These are phyloP conservation scores for Diaperis boleti DNA, from an alignment of 2,888 invertebrate species.

Conservation along the genomic window DNA sequence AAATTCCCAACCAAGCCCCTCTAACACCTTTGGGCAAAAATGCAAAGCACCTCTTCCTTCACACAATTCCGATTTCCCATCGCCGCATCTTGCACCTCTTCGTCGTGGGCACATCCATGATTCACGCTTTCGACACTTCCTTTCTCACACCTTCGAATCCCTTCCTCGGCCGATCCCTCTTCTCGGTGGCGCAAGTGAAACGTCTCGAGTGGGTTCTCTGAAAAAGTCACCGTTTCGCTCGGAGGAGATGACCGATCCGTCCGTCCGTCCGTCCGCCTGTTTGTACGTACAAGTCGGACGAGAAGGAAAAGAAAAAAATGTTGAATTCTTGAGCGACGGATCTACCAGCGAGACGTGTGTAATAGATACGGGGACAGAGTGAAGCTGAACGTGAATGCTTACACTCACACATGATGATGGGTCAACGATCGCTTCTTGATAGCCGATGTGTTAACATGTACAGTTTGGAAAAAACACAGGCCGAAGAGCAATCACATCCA, in stretches of 20 bases:
- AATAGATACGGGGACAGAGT: constrained; percentile 39
- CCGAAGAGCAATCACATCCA: constrained; percentile 28
- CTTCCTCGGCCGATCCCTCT: constrained; percentile 44
- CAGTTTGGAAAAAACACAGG: constrained; percentile 34
- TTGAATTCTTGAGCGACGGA: constrained; percentile 17
- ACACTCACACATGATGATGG: constrained; percentile 42
- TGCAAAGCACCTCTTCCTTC: too few species aligned
- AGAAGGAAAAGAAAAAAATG: constrained; percentile 13
- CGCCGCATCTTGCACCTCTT: too few species aligned
- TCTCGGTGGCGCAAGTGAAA: constrained; percentile 38
- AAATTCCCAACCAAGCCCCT: too few species aligned
- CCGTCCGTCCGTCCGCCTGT: neutral
- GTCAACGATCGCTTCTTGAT: constrained; percentile 40
- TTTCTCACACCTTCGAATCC: constrained; percentile 48
- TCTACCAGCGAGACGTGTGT: constrained; percentile 30
- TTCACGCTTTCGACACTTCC: constrained; percentile 47
- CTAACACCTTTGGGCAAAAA: too few species aligned
- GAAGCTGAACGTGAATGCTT: constrained; percentile 33
- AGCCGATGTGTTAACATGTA: constrained; percentile 40
- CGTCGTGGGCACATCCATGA: constrained; percentile 33
- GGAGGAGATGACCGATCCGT: neutral
- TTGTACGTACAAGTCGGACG: neutral
- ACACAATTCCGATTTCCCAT: too few species aligned
- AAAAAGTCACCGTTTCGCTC: neutral
- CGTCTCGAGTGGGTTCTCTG: neutral